Conservation (phyloP, 2,797 vertebrate genomes). For the Apogon talboti region DNA sequence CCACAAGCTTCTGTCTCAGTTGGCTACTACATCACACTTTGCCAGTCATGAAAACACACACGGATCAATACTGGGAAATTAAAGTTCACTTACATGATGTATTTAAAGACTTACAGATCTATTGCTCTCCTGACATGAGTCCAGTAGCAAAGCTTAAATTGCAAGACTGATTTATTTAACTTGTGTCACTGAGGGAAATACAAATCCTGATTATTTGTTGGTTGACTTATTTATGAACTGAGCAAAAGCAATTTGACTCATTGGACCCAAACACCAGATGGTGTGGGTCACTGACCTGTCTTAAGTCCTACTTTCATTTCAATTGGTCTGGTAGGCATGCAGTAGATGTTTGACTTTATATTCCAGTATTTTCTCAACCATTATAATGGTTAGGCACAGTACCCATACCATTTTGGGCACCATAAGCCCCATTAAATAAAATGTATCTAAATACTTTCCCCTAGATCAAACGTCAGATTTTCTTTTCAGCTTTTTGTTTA, state of each 20-base stretch:
- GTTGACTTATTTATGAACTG: not conserved
- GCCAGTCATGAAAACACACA: not conserved
- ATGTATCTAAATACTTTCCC: too few relatives aligned
- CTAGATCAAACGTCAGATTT: too few relatives aligned
- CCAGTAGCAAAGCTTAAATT: too few relatives aligned
- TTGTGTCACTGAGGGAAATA: not conserved
- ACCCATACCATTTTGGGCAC: too few relatives aligned
- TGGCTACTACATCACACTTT: not conserved
- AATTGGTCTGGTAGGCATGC: not conserved
- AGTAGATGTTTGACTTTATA: too few relatives aligned
- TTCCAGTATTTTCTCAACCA: too few relatives aligned
- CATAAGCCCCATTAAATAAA: too few relatives aligned
- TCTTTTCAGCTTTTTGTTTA: too few relatives aligned
- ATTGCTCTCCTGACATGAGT: not conserved
- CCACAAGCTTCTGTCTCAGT: not conserved
- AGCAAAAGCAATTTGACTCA: slow-evolving; percentile 23
- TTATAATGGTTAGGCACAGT: too few relatives aligned
- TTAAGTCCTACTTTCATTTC: slow-evolving; percentile 11
- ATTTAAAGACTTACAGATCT: not conserved
- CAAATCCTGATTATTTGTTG: not conserved
- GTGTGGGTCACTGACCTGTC: slow-evolving; percentile 1
- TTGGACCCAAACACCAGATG: slow-evolving; percentile 32
- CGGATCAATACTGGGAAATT: not conserved
- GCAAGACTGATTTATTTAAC: not conserved
- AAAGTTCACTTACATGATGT: not conserved